Evolutionary conservation across 2,888 invertebrate species (phyloP).

Genomic region (Zele albiditarsus): DNA sequence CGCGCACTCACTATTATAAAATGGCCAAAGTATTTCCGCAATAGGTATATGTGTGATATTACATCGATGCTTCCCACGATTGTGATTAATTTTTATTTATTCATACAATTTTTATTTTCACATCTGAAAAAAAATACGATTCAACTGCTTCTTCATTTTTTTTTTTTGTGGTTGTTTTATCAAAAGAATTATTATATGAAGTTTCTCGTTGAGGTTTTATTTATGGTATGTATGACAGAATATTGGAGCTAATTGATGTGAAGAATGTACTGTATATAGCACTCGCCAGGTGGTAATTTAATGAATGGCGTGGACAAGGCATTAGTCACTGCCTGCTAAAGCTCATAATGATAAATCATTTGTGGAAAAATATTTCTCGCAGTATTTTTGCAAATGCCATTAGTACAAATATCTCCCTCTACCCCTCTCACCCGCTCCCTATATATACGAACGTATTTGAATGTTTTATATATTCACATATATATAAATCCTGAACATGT

Average conservation of each 20-base stretch:
- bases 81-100: slow-evolving; percentile 10
- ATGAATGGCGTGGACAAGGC: slow-evolving; percentile 32
- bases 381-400: not conserved
- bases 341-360: slow-evolving; percentile 28
- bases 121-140: too few species aligned
- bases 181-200: too few species aligned
- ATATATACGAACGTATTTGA: too few species aligned
- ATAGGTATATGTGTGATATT: slow-evolving; percentile 66
- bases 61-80: slow-evolving; percentile 48
- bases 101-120: not conserved
- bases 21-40: slow-evolving; percentile 49
- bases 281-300: slow-evolving; percentile 33
- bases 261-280: slow-evolving; percentile 27
- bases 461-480: too few species aligned
- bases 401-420: not conserved
- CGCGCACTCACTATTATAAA: not conserved
- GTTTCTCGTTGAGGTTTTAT: not conserved
- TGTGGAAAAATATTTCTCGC: slow-evolving; percentile 13
- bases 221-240: slow-evolving; percentile 14
- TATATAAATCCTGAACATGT: too few species aligned
- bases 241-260: slow-evolving; percentile 38
- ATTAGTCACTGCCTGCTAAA: slow-evolving; percentile 31
- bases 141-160: too few species aligned
- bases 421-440: not conserved
- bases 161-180: too few species aligned